Evolutionary conservation across 2,888 invertebrate genomes (phyloP), one percentile per base, ranked within the genome.

Genomic region (Aelia acuminata): DNA sequence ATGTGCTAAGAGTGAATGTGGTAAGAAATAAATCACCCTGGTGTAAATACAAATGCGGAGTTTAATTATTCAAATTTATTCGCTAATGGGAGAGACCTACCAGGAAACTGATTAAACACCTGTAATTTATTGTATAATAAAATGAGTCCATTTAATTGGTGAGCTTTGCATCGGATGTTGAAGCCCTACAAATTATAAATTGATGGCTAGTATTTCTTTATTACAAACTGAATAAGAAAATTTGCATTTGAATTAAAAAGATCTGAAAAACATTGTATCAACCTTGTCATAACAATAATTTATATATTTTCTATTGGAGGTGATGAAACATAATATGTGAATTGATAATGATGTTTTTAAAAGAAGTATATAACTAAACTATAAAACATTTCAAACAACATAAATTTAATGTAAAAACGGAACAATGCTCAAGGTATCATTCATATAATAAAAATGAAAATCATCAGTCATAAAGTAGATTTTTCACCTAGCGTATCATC

Each of bases 41-140:
- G 35, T 3, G 35, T 35, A 70, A 70, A 20, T 70, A 70, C 13
- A 35, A 31, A 70, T 3, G 3, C 63, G 20, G 7, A 35, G 63
- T 35, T 35, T 70, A 70, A 70, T 70, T 35, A 70, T 70, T 35
- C 35, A 70, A 70, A 70, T 70, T 0, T 70, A 70, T 31, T 70
- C 63, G 4, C 63, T 35, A 70, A 70, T 70, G 35, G 63, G 31
- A 35, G 7, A 70, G 63, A 18, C 35, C 63, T 70, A 70, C 31
- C 63, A 70, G 63, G 63, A 70, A 70, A 35, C 63, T 35, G 63
- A 70, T 70, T 35, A 31, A 35, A 70, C 63, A 70, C 0, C 18
- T 70, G 63, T 35, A 35, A 70, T 70, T 70, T 70, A 70, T 70
- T 35, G n/a, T 31, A 31, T 35, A 70, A 70, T 70, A 70, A 70